Percentiles rank a stretch among this genome's conserved stretches.
Conservation (phyloP, 2,888 invertebrate genomes). For the Rhabditophanes sp. region DNA sequence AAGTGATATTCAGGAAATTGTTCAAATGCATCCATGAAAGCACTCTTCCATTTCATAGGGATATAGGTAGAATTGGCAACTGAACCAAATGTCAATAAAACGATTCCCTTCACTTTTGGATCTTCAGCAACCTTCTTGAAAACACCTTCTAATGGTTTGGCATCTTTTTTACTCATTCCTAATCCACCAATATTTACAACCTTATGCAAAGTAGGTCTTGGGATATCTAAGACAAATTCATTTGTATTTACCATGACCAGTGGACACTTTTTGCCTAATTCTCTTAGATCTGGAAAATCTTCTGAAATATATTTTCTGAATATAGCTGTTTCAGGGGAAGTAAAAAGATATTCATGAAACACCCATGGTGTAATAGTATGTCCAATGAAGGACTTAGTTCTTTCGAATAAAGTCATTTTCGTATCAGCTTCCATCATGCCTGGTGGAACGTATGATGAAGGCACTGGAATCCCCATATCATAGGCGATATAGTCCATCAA, state of each 20-base stretch:
- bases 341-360: slow-evolving; percentile 3
- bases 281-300: slow-evolving; percentile 4
- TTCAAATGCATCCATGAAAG: slow-evolving; percentile 6
- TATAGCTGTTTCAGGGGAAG: slow-evolving; percentile 1
- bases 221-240: slow-evolving; percentile 7
- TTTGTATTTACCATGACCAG: slow-evolving; percentile 9
- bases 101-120: slow-evolving; percentile 8
- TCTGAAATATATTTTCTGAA: slow-evolving; percentile 2
- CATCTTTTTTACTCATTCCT: slow-evolving; percentile 6
- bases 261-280: slow-evolving; percentile 1
- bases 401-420: slow-evolving; percentile 18
- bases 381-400: slow-evolving; percentile 21
- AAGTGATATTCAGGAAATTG: slow-evolving; percentile 9
- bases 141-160: slow-evolving; percentile 11
- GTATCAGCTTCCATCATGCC: slow-evolving; percentile 22
- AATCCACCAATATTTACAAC: slow-evolving; percentile 8
- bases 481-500: slow-evolving; percentile 21
- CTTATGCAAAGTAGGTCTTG: slow-evolving; percentile 7
- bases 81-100: slow-evolving; percentile 10
- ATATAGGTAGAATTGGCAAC: slow-evolving; percentile 8
- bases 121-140: slow-evolving; percentile 16
- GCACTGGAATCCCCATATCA: slow-evolving; percentile 18
- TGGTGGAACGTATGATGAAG: slow-evolving; percentile 8
- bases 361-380: no score
- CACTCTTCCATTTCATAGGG: slow-evolving; percentile 3